These are phyloP conservation scores for Brevimyrus niger DNA, from an alignment of 2,113 vertebrate genomes.

Conservation along the genomic window DNA sequence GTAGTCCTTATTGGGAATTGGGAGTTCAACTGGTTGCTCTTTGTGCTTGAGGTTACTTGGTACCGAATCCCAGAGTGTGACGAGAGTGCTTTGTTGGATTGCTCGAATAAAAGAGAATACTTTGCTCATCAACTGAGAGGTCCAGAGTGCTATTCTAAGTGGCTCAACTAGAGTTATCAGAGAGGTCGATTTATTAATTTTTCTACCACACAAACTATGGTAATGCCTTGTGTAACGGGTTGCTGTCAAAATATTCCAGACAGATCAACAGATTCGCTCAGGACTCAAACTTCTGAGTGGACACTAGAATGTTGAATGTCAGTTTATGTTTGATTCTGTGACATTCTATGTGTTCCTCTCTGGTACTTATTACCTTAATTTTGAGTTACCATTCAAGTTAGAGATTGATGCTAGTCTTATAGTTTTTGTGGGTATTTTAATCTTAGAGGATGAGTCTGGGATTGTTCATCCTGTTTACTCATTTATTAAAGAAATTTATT, in stretches of 20 bases:
- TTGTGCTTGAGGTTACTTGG: too few species aligned
- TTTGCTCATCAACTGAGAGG: too few species aligned
- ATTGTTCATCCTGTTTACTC: background rate
- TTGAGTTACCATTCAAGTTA: background rate
- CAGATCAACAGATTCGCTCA: background rate
- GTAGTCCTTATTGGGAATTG: too few species aligned
- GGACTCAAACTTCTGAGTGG: background rate
- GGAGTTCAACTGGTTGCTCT: too few species aligned
- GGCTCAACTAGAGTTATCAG: too few species aligned
- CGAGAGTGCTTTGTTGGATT: too few species aligned
- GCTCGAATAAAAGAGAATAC: too few species aligned
- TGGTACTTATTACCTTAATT: background rate
- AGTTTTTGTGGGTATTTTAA: background rate
- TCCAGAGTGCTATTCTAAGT: too few species aligned
- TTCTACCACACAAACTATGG: background rate
- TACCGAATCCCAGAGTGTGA: too few species aligned
- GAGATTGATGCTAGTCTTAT: background rate
- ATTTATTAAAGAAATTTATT: background rate
- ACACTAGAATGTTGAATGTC: background rate
- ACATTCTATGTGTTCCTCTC: background rate
- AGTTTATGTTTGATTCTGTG: background rate
- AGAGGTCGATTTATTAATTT: too few species aligned
- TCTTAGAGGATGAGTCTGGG: background rate
- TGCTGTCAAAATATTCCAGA: background rate
- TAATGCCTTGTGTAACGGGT: background rate